Conservation (phyloP, 2,888 invertebrate species). For the Nysson spinosus region DNA sequence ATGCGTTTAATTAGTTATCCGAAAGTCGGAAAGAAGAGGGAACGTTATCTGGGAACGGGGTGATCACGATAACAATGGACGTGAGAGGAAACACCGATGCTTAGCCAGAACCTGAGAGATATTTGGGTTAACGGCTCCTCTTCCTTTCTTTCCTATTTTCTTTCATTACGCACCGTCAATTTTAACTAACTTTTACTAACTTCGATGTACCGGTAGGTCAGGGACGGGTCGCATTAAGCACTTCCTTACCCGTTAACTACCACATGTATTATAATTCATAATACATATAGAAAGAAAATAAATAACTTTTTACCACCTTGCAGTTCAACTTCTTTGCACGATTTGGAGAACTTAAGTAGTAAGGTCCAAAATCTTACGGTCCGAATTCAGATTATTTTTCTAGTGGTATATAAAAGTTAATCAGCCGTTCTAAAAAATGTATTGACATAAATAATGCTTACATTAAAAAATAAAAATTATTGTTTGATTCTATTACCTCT, state of each 20-base stretch:
- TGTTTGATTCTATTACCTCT: too few species aligned
- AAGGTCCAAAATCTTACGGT: too few species aligned
- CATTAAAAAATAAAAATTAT: too few species aligned
- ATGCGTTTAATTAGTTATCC: slow-evolving; percentile 31
- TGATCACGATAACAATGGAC: slow-evolving; percentile 48
- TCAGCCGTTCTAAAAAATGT: too few species aligned
- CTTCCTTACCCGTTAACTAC: not conserved
- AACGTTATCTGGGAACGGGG: slow-evolving; percentile 56
- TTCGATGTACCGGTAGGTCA: slow-evolving; percentile 32
- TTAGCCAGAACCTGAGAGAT: slow-evolving; percentile 21
- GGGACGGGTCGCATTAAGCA: slow-evolving; percentile 33
- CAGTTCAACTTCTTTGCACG: too few species aligned
- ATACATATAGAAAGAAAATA: too few species aligned
- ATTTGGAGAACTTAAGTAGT: too few species aligned
- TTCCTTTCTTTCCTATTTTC: slow-evolving; percentile 31
- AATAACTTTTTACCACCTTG: too few species aligned
- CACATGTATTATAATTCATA: too few species aligned
- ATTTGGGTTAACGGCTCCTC: slow-evolving; percentile 48
- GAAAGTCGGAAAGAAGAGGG: slow-evolving; percentile 53
- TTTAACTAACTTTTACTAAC: slow-evolving; percentile 48
- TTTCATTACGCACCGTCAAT: slow-evolving; percentile 14
- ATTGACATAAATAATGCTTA: too few species aligned
- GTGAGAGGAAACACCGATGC: slow-evolving; percentile 33
- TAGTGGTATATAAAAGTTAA: too few species aligned
- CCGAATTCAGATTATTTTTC: too few species aligned